A percentile compares a stretch with the other conserved stretches of the same genome.
Conservation (phyloP, 2,888 invertebrate genomes). For the Eristalis pertinax region DNA sequence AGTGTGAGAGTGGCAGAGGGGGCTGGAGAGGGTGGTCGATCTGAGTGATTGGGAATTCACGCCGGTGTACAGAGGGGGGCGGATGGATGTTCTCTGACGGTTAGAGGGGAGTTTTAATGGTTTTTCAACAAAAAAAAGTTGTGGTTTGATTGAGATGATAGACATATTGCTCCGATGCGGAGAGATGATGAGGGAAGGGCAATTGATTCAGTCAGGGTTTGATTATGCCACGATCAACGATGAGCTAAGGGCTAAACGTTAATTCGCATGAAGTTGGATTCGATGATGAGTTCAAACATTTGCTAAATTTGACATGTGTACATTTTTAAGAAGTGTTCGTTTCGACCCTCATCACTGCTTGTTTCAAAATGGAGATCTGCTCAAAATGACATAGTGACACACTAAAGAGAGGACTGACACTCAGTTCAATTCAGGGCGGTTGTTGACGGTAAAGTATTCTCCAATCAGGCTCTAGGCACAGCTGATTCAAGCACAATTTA, state of each 20-base stretch:
- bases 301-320: too few species aligned
- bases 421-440: too few species aligned
- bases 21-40: not conserved
- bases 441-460: too few species aligned
- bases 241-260: not conserved
- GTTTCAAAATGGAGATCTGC: too few species aligned
- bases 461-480: too few species aligned
- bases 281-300: not conserved
- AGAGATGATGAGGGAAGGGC: not conserved
- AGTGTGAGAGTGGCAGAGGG: not conserved
- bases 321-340: too few species aligned
- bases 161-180: not conserved
- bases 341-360: too few species aligned
- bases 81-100: not conserved
- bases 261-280: not conserved
- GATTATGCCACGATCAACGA: not conserved
- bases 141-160: not conserved
- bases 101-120: not conserved
- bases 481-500: too few species aligned
- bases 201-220: not conserved
- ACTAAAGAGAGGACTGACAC: too few species aligned
- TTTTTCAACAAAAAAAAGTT: not conserved
- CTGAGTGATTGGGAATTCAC: slow-evolving; percentile 36
- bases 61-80: not conserved
- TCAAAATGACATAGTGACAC: too few species aligned